Evolutionary conservation across 2,113 vertebrate species (phyloP), one percentile per base, ranked within the genome.

Genomic region (Paedocypris sp.): DNA sequence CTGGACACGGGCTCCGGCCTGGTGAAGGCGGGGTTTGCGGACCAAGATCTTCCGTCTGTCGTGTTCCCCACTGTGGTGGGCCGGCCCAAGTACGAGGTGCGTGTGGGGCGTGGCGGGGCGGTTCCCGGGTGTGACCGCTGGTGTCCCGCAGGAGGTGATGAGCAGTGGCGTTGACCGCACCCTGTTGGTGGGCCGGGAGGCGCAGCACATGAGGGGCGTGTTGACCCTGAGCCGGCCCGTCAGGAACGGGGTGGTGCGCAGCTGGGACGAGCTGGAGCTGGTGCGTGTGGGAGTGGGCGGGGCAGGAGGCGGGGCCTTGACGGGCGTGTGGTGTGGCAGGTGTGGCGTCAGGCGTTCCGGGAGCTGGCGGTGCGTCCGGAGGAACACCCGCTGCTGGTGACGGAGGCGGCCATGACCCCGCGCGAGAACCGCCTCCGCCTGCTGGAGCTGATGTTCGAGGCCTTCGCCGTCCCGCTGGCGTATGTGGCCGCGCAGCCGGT

Each of bases 231-330:
- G 62, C n/a, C 78, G 77, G 35, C 86, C 84, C 48, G 81, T 86
- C 33, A 79, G 75, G 60, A 79, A 82, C 2, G 84, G 86, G 2
- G 49, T 80, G 3, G 70, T 86, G 25, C 31, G 19, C 1, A 81
- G 77, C 81, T 87, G 86, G 86, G 83, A 87, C 36, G 76, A 86
- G 6, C 83, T 87, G 79, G 84, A 87, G 69, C 79, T 81, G 76
- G 85, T 84, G 39, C 35, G 48, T 41, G n/a, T 4, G 15, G 2
- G 3, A 1, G 2, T n/a, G 5, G n/a, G 26, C 43, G 16, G 7
- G 12, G 26, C 5, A n/a, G n/a, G n/a, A n/a, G n/a, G n/a, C n/a
- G n/a, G n/a, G n/a, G n/a, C n/a, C 1, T 8, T 5, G 10, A 9
- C 3, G 13, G 41, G 20, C 18, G 13, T 53, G n/a, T 15, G 39